Percentiles rank a stretch among this genome's conserved stretches.
Evolutionary conservation across 2,797 vertebrate species (phyloP).

Genomic region (Pangasius sanitwongsei): DNA sequence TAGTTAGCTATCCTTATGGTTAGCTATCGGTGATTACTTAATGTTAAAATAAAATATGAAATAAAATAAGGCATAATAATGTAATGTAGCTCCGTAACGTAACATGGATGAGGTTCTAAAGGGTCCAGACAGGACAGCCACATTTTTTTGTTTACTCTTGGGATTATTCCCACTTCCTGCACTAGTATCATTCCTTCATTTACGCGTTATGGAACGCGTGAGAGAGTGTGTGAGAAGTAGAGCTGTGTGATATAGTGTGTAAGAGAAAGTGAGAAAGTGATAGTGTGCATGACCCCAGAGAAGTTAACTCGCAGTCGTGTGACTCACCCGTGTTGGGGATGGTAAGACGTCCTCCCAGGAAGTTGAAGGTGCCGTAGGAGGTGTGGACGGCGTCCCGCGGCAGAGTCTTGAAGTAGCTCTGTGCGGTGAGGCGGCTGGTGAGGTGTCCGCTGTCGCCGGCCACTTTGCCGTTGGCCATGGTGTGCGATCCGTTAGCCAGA

Average conservation of each 20-base stretch:
- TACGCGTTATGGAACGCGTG: neutral
- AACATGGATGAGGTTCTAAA: neutral
- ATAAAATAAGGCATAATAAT: neutral
- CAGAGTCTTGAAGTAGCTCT: constrained; percentile 94
- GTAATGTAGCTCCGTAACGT: neutral
- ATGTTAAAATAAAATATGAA: neutral
- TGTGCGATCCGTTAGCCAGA: constrained; percentile 88
- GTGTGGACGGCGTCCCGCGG: constrained; percentile 88
- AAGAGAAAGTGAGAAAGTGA: neutral
- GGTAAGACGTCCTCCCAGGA: constrained; percentile 92
- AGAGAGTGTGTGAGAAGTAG: neutral
- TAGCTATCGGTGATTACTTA: neutral
- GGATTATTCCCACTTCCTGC: neutral
- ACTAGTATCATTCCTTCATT: neutral
- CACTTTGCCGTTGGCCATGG: constrained; percentile 90
- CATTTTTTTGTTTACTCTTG: neutral
- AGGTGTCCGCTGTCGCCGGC: constrained; percentile 84
- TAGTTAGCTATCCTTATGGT: neutral
- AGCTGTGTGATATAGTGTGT: neutral
- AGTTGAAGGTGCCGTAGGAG: constrained; percentile 97
- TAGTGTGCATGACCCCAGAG: neutral
- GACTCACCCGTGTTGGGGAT: constrained; percentile 90
- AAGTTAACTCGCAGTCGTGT: neutral
- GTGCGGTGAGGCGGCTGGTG: constrained; percentile 88
- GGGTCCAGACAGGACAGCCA: neutral